A percentile compares a stretch with the other conserved stretches of the same genome.
phyloP scores from a whole-genome alignment of 2,888 invertebrate genomes.

The Dicranocentrus wangi region DNA sequence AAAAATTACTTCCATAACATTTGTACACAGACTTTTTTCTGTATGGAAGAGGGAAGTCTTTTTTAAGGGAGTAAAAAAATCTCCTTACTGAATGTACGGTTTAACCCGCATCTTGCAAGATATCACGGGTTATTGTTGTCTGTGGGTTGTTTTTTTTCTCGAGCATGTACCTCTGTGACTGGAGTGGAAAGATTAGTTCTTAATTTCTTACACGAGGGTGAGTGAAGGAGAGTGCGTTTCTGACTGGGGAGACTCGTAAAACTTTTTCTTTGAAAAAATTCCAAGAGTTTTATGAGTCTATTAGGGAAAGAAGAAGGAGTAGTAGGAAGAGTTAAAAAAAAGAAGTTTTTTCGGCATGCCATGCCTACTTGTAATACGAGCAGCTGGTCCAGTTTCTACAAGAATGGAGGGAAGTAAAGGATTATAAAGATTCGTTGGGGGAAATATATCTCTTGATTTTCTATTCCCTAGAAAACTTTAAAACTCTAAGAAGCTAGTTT shows the following conservation, averaged over 20 bases:
- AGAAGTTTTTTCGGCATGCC: no score
- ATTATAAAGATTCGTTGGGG: no score
- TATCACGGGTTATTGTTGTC: conserved; percentile 33
- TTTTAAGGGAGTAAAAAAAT: background rate
- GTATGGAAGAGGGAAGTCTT: background rate
- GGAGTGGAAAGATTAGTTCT: background rate
- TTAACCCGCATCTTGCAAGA: conserved; percentile 42
- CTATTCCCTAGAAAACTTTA: no score
- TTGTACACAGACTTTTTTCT: background rate
- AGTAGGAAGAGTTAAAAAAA: no score
- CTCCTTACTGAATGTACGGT: background rate
- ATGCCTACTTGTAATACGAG: no score
- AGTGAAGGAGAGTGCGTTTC: background rate
- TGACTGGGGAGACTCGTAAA: conserved; percentile 32
- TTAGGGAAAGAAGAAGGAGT: conserved; percentile 20
- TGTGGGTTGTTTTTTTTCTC: conserved; percentile 31
- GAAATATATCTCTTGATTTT: no score
- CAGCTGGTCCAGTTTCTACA: no score
- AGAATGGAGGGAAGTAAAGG: no score
- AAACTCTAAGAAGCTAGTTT: no score
- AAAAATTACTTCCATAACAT: conserved; percentile 30
- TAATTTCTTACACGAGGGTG: background rate
- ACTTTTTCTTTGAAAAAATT: conserved; percentile 27
- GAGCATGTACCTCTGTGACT: no score
- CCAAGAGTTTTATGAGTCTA: conserved; percentile 44